Conservation (phyloP, 64 coral and sea anemone genomes). For the Montipora capricornis region DNA sequence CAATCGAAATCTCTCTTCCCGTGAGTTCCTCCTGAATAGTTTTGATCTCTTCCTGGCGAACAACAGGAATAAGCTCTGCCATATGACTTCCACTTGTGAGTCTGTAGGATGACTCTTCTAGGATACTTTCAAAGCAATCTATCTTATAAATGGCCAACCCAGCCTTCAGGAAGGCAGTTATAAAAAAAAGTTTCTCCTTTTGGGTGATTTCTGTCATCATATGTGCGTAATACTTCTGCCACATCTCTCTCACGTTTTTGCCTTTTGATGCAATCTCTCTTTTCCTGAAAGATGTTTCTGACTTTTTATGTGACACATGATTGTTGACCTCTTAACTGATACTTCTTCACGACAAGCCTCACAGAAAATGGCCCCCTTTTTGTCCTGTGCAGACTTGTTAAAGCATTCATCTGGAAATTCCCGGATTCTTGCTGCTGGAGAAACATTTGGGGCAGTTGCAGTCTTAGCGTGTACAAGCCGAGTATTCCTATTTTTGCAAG, state of each 20-base stretch:
- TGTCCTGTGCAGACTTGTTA: constrained; percentile 12
- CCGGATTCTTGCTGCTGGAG: constrained; percentile 21
- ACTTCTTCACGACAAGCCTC: constrained; percentile 19
- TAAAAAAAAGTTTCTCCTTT: constrained; percentile 19
- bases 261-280: constrained; percentile 16
- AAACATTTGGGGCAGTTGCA: constrained; percentile 7
- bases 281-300: constrained; percentile 12
- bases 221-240: constrained; percentile 3
- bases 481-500: constrained; percentile 3
- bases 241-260: constrained; percentile 1
- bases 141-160: constrained; percentile 6
- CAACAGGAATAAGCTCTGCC: constrained; percentile 14
- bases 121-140: background rate
- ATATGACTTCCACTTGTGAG: constrained; percentile 28
- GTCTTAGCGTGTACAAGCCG: background rate
- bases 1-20: constrained; percentile 11
- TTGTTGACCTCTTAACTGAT: constrained; percentile 12
- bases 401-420: constrained; percentile 8
- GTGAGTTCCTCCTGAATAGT: constrained; percentile 4
- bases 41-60: background rate
- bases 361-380: constrained; percentile 10
- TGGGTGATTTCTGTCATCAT: constrained; percentile 29
- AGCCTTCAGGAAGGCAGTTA: constrained; percentile 14
- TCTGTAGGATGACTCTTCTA: constrained; percentile 22
- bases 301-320: constrained; percentile 18